Evolutionary conservation across 2,888 invertebrate genomes (phyloP).

Genomic region (Trileptium ribeirensis): DNA sequence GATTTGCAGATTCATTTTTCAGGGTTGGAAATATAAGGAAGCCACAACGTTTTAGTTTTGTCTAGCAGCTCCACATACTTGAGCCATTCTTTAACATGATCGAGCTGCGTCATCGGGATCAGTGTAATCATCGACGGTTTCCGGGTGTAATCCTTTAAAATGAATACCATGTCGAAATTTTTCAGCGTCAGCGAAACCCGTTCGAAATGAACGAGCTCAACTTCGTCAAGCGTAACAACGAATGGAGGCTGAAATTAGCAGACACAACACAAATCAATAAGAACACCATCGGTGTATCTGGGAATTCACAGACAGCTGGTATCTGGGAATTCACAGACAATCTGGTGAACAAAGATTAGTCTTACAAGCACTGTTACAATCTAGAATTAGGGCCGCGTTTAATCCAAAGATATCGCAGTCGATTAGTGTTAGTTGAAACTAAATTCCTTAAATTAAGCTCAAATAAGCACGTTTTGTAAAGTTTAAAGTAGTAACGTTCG

Average conservation of each 20-base stretch:
- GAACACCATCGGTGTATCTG: too few relatives aligned
- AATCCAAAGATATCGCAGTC: too few relatives aligned
- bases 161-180: slow-evolving; percentile 99
- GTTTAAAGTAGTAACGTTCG: too few relatives aligned
- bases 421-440: too few relatives aligned
- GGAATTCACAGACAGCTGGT: too few relatives aligned
- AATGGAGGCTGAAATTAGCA: slow-evolving; percentile 70
- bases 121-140: slow-evolving; percentile 95
- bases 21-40: not conserved
- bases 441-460: too few relatives aligned
- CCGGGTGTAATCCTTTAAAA: slow-evolving; percentile 91
- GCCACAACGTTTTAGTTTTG: too few relatives aligned
- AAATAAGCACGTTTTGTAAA: too few relatives aligned
- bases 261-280: not conserved
- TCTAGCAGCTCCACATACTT: slow-evolving; percentile 67
- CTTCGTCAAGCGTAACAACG: slow-evolving; percentile 92
- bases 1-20: not conserved
- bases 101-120: slow-evolving; percentile 97
- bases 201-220: slow-evolving; percentile 96
- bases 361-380: too few relatives aligned
- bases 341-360: too few relatives aligned
- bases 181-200: slow-evolving; percentile 95
- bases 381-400: too few relatives aligned
- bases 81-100: slow-evolving; percentile 98
- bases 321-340: too few relatives aligned